phyloP scores from a whole-genome alignment of 2,113 vertebrate genomes.

The Geothlypis trichas region DNA sequence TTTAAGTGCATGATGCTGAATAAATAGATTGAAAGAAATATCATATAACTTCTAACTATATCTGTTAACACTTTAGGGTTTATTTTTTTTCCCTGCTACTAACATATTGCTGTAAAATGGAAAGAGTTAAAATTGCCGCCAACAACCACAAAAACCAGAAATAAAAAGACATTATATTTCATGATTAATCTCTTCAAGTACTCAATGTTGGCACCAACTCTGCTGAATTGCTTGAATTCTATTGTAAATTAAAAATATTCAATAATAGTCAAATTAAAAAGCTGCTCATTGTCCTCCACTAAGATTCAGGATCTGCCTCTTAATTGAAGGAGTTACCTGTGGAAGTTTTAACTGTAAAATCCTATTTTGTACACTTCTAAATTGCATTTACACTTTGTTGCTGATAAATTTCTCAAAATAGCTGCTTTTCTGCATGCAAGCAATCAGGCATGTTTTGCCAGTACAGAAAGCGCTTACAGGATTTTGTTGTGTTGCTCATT shows the following conservation, averaged over 20 bases:
- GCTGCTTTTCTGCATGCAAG: neutral
- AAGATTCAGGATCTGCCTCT: neutral
- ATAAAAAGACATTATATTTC: neutral
- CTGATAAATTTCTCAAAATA: neutral
- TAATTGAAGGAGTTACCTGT: neutral
- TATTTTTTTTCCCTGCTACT: neutral
- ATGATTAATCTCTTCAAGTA: neutral
- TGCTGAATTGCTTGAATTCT: neutral
- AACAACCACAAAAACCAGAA: neutral
- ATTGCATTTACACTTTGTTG: neutral
- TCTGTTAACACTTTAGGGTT: neutral
- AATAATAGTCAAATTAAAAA: neutral
- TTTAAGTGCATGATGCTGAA: neutral
- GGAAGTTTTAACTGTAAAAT: neutral
- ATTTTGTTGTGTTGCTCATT: neutral
- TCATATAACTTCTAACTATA: neutral
- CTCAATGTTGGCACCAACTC: fast-evolving
- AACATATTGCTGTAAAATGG: neutral
- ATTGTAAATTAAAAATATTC: neutral
- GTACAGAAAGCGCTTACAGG: neutral
- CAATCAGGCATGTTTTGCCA: neutral
- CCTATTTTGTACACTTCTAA: neutral
- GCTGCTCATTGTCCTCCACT: neutral
- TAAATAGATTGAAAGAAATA: neutral
- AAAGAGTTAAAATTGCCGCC: neutral